Conservation (phyloP, 2,888 invertebrate species). For the Gastracanthus pulcherrimus region DNA sequence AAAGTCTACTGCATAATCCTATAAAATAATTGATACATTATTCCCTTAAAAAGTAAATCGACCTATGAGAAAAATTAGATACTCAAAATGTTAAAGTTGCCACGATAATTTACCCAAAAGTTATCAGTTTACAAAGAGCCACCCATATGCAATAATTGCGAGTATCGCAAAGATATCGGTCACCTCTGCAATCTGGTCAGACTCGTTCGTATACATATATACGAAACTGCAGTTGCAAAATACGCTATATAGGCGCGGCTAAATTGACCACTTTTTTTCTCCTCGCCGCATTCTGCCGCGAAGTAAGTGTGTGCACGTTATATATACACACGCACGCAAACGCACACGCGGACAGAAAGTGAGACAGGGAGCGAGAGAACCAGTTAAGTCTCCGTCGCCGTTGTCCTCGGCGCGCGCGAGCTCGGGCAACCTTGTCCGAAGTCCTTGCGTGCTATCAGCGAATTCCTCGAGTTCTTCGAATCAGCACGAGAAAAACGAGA, state of each 20-base stretch:
- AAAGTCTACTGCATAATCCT: too few species aligned
- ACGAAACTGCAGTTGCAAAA: not conserved
- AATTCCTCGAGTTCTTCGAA: slow-evolving; percentile 42
- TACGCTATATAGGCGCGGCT: slow-evolving; percentile 7
- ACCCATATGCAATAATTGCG: not conserved
- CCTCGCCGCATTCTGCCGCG: not conserved
- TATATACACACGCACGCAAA: not conserved
- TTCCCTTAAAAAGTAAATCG: too few species aligned
- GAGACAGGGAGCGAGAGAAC: slow-evolving; percentile 19
- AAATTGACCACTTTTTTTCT: slow-evolving; percentile 14
- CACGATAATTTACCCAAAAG: too few species aligned
- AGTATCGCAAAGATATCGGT: not conserved
- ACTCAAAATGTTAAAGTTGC: too few species aligned
- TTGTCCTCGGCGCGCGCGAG: not conserved
- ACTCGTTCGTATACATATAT: not conserved
- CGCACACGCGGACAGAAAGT: not conserved
- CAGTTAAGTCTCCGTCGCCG: slow-evolving; percentile 24
- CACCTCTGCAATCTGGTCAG: not conserved
- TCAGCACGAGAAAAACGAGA: slow-evolving; percentile 20
- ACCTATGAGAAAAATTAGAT: too few species aligned
- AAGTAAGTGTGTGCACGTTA: not conserved
- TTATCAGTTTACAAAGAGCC: too few species aligned
- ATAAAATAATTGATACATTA: too few species aligned
- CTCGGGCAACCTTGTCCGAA: slow-evolving; percentile 21
- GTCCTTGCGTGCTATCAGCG: slow-evolving; percentile 49